Evolutionary conservation across 1,140 invertebrate genomes (phyloP), one percentile per base, ranked within the genome.

Genomic region (Drosophila guanche): DNA sequence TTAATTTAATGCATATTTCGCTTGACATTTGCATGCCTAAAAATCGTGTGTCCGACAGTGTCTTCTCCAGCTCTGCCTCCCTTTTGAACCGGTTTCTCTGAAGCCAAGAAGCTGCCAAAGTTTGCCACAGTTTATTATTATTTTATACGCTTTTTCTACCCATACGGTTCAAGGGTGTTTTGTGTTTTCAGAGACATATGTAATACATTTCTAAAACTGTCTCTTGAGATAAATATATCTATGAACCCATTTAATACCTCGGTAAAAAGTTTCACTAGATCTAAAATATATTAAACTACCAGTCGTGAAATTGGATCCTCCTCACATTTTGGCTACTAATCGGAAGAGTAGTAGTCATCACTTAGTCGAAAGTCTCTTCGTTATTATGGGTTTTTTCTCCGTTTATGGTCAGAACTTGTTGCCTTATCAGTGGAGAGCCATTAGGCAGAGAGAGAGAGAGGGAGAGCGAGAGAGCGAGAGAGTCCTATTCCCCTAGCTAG

Each of bases 21-120:
- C 37, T 37, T 85, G 80, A 85, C 81, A 85, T 85, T 85, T 85
- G 80, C 81, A 85, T 86, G 80, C 65, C 73, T 72, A 74, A 77
- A 37, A 73, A 55, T 59, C 54, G 69, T 66, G 54, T 66, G 76
- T 63, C 16, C 16, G 16, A 0, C 52, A 63, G 52, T 41, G 45
- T 70, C 67, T 50, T 22, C 10, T 12, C 33, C 33, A 37, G 33
- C 33, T 12, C 33, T 12, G 0, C 10, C 33, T 4, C 4, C 33
- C 22, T 41, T 37, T 42, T 22, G 22, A 45, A 55, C 53, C 41
- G 53, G 53, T 51, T 57, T 33, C 33, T 40, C 8, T 12, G 33
- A 12, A 37, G 33, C 33, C 33, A 37, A 12, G 2, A 3, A 23
- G 29, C 1, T 27, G 14, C 23, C 25, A 10, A 43, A 50, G 20